Percentiles rank a stretch among this genome's conserved stretches.
phyloP scores from a whole-genome alignment of 2,888 invertebrate species.

The Andrena praecox region DNA sequence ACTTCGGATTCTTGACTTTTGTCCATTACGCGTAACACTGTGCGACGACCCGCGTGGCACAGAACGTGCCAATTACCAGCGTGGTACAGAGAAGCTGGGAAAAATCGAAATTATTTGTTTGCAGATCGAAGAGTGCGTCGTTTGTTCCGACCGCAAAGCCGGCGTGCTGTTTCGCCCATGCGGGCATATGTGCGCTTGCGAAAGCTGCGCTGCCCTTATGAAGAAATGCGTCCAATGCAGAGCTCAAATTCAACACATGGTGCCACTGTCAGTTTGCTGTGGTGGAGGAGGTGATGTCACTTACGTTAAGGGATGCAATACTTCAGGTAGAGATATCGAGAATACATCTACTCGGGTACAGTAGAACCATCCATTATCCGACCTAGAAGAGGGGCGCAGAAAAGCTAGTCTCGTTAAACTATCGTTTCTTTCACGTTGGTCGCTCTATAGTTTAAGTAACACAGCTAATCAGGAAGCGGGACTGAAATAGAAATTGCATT shows the following conservation, averaged over 20 bases:
- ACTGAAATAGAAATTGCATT: no score
- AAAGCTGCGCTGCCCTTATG: constrained; percentile 96
- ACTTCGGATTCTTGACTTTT: no score
- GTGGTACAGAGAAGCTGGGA: not conserved
- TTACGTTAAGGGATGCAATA: constrained; percentile 77
- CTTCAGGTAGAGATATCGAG: constrained; percentile 69
- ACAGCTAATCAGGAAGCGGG: no score
- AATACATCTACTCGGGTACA: not conserved
- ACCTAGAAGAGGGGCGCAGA: no score
- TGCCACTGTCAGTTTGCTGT: constrained; percentile 87
- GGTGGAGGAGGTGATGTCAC: constrained; percentile 80
- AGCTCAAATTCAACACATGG: constrained; percentile 92
- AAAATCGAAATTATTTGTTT: constrained; percentile 15
- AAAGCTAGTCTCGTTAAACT: no score
- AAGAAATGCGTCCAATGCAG: constrained; percentile 99
- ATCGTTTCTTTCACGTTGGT: no score
- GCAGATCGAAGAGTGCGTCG: constrained; percentile 97
- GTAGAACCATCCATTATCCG: no score
- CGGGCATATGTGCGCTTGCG: constrained; percentile 97
- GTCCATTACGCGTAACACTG: no score
- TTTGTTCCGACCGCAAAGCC: constrained; percentile 97
- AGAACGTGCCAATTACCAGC: not conserved
- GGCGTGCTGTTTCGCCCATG: constrained; percentile 97
- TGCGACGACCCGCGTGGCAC: not conserved
- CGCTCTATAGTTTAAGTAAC: no score